Evolutionary conservation across 2,888 invertebrate species (phyloP).

Genomic region (Abscondita cerata): DNA sequence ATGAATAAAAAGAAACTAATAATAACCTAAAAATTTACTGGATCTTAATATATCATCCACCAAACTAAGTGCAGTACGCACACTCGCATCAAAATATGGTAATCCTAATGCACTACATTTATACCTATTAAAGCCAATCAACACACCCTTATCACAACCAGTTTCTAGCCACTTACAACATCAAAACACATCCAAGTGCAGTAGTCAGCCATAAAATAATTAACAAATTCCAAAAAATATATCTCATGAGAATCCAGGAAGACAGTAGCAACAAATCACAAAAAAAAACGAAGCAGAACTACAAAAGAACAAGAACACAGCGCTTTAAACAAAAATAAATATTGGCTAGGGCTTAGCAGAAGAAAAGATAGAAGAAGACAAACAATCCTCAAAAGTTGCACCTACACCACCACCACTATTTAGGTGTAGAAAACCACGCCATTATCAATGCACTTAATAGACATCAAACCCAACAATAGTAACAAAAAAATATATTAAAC

Average conservation of each 20-base stretch:
- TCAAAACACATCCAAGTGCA: background rate
- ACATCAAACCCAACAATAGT: slow-evolving; percentile 5
- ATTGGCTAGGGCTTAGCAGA: background rate
- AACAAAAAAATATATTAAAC: slow-evolving; percentile 11
- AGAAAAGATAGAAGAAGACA: slow-evolving; percentile 2
- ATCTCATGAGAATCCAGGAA: background rate
- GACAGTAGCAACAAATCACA: background rate
- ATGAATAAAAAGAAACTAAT: too few species aligned
- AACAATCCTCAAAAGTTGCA: slow-evolving; percentile 4
- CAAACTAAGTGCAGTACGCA: too few species aligned
- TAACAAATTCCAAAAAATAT: background rate
- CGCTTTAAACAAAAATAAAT: background rate
- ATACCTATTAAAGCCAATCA: background rate
- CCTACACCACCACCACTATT: slow-evolving; percentile 13
- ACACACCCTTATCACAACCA: slow-evolving; percentile 1
- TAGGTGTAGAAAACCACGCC: background rate
- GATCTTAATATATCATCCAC: too few species aligned
- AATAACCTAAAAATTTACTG: too few species aligned
- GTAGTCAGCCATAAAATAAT: slow-evolving; percentile 2
- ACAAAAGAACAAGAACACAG: background rate
- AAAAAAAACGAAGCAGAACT: too few species aligned
- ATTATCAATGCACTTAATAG: slow-evolving; percentile 5
- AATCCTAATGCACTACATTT: too few species aligned
- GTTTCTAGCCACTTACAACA: background rate
- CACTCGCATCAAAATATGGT: slow-evolving; percentile 1